Evolutionary conservation across 2,797 vertebrate genomes (phyloP).

Genomic region (Morelia viridis): DNA sequence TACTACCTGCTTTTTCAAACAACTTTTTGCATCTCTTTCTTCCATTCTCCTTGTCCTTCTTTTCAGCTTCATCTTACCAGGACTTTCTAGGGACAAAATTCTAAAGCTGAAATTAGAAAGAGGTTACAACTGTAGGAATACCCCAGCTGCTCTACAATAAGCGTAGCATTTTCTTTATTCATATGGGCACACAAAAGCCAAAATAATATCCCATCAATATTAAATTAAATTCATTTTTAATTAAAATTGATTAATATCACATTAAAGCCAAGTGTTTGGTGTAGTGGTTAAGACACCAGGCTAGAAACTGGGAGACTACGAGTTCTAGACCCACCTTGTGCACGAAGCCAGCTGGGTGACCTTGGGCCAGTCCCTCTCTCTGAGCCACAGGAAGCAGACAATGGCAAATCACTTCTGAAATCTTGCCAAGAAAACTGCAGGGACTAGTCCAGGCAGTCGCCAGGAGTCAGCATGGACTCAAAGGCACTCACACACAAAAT

Average conservation of each 20-base stretch:
- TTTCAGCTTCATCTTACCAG: background rate
- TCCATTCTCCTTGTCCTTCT: background rate
- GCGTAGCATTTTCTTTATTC: background rate
- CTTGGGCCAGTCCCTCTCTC: background rate
- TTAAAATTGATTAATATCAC: background rate
- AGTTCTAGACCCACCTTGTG: background rate
- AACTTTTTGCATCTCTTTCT: background rate
- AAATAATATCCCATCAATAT: background rate
- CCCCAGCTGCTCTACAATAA: background rate
- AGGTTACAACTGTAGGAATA: background rate
- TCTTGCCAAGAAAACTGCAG: background rate
- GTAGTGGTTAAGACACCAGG: background rate
- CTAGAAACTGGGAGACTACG: background rate
- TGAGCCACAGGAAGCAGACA: background rate
- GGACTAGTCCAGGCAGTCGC: background rate
- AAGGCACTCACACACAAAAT: background rate
- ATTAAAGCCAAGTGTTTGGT: background rate
- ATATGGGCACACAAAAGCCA: background rate
- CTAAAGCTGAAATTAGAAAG: background rate
- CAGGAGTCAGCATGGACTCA: background rate
- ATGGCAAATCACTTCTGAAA: background rate
- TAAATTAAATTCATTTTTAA: background rate
- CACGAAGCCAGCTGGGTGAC: background rate
- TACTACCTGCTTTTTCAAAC: too few relatives aligned
- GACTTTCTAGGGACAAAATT: background rate